phyloP scores from a whole-genome alignment of 2,113 vertebrate genomes.

The Clarias batrachus region DNA sequence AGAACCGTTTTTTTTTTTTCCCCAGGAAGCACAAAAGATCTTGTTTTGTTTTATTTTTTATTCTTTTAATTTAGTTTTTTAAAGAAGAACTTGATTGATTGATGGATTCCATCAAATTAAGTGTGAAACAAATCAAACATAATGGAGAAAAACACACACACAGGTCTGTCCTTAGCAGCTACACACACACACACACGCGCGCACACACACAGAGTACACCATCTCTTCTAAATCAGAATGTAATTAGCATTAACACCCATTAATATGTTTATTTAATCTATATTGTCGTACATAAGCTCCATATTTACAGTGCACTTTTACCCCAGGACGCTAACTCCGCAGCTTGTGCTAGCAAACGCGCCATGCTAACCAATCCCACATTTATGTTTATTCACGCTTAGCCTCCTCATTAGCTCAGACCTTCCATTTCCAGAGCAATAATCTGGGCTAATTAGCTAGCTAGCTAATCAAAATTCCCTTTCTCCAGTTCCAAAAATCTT shows the following conservation, averaged over 20 bases:
- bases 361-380: not conserved
- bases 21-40: slow-evolving; percentile 25
- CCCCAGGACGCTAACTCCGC: not conserved
- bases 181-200: not conserved
- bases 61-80: not conserved
- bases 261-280: not conserved
- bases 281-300: not conserved
- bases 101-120: not conserved
- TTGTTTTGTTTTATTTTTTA: not conserved
- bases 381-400: not conserved
- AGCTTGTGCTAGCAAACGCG: not conserved
- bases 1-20: not conserved
- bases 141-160: not conserved
- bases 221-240: not conserved
- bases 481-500: not conserved
- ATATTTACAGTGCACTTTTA: too few species aligned
- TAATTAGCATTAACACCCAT: not conserved
- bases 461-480: not conserved
- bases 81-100: not conserved
- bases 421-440: not conserved
- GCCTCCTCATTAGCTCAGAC: not conserved
- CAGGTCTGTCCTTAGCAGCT: too few species aligned
- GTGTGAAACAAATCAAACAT: not conserved
- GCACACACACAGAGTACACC: not conserved
- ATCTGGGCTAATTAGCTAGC: too few species aligned